Conservation (phyloP, 2,113 vertebrate genomes). For the Alexandromys fortis region DNA sequence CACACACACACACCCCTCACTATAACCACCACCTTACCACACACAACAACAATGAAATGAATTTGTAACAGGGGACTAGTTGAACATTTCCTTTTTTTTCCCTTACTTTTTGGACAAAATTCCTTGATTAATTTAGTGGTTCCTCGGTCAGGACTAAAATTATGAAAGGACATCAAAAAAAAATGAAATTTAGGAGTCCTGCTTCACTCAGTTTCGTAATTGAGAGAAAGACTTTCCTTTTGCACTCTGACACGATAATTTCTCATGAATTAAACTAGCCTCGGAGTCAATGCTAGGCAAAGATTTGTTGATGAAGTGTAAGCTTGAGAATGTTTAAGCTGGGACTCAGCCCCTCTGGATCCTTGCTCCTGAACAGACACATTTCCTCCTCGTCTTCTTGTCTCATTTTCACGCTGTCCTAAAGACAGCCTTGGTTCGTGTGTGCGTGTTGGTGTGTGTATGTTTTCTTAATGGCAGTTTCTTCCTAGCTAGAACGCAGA, state of each 20-base stretch:
- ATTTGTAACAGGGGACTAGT: background rate
- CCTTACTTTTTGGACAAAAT: background rate
- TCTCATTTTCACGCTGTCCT: background rate
- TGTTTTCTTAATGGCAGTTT: constrained; percentile 41
- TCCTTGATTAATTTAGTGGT: background rate
- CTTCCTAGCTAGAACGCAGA: constrained; percentile 61
- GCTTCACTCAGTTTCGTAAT: background rate
- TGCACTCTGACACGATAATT: background rate
- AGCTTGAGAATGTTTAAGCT: background rate
- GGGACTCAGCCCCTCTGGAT: background rate
- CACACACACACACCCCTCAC: background rate
- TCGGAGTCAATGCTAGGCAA: background rate
- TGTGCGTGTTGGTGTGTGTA: background rate
- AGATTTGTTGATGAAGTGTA: background rate
- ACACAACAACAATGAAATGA: background rate
- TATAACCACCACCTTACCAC: background rate
- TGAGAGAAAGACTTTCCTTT: background rate
- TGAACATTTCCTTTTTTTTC: background rate
- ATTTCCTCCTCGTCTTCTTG: background rate
- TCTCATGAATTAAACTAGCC: constrained; percentile 11
- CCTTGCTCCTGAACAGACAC: background rate
- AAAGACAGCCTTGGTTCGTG: background rate
- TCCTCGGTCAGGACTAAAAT: background rate
- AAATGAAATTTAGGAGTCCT: background rate
- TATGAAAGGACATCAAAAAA: background rate